phyloP scores from a whole-genome alignment of 2,113 vertebrate species.

The Sarotherodon lohbergeri region DNA sequence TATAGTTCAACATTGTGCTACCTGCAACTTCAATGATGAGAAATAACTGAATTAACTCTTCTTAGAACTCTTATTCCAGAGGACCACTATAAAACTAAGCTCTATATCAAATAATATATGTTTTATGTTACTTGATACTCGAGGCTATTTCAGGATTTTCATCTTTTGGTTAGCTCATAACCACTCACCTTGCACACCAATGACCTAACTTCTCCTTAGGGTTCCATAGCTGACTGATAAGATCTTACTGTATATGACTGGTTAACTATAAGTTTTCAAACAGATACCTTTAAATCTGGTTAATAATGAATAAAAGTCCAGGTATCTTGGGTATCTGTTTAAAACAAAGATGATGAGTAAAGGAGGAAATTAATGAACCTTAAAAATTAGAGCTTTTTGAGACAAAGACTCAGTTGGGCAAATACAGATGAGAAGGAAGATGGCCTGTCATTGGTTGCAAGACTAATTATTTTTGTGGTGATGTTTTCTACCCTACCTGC shows the following conservation, averaged over 20 bases:
- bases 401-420: neutral
- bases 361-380: neutral
- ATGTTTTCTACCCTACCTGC: constrained; percentile 21
- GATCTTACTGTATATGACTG: neutral
- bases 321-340: neutral
- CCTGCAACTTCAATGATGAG: neutral
- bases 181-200: neutral
- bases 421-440: neutral
- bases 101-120: neutral
- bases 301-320: neutral
- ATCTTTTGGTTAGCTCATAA: neutral
- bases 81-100: neutral
- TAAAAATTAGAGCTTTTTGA: neutral
- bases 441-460: neutral
- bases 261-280: neutral
- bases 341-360: neutral
- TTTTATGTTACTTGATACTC: neutral
- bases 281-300: neutral
- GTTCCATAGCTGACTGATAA: no score
- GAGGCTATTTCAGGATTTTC: neutral
- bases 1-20: neutral
- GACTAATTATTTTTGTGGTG: constrained; percentile 46
- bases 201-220: neutral
- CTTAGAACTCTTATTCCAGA: neutral
- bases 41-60: neutral